Evolutionary conservation across 2,888 invertebrate species (phyloP).

Genomic region (Drosophila sordidula): DNA sequence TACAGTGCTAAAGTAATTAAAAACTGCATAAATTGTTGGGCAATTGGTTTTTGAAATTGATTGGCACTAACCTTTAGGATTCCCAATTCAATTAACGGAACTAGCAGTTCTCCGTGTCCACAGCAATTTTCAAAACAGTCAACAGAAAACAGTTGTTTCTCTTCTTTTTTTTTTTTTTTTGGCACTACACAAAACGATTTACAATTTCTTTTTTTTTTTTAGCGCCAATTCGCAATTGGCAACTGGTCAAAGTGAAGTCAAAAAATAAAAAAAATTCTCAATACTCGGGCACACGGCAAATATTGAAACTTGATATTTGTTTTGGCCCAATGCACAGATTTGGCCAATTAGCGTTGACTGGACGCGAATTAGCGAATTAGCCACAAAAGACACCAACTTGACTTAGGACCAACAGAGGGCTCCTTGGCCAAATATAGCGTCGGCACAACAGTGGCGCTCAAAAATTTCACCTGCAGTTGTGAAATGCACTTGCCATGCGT

Average conservation of each 20-base stretch:
- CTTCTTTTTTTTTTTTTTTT: conserved; percentile 14
- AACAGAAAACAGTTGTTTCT: conserved; percentile 25
- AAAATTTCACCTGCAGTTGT: conserved; percentile 59
- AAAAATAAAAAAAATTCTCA: conserved; percentile 26
- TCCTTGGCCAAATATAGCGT: conserved; percentile 17
- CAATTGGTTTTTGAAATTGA: conserved; percentile 3
- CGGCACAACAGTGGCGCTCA: conserved; percentile 44
- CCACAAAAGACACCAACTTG: conserved; percentile 27
- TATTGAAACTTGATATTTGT: conserved; percentile 71
- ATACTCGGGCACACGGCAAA: conserved; percentile 45
- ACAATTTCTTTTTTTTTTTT: conserved; percentile 39
- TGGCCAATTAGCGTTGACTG: conserved; percentile 68
- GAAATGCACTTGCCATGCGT: conserved; percentile 53
- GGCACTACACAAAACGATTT: conserved; percentile 40
- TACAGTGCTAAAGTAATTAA: neutral
- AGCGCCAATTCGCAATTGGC: conserved; percentile 43
- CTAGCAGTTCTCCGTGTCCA: conserved; percentile 12
- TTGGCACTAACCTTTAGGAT: conserved; percentile 48
- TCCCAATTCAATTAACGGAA: conserved; percentile 37
- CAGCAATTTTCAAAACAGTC: conserved; percentile 31
- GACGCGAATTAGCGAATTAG: conserved; percentile 46
- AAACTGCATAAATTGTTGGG: conserved; percentile 4
- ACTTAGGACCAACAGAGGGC: neutral
- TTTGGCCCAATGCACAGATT: conserved; percentile 50
- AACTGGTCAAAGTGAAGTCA: conserved; percentile 10